Conservation (phyloP, 2,888 invertebrate genomes). For the Rhimphoctona megacephalus region DNA sequence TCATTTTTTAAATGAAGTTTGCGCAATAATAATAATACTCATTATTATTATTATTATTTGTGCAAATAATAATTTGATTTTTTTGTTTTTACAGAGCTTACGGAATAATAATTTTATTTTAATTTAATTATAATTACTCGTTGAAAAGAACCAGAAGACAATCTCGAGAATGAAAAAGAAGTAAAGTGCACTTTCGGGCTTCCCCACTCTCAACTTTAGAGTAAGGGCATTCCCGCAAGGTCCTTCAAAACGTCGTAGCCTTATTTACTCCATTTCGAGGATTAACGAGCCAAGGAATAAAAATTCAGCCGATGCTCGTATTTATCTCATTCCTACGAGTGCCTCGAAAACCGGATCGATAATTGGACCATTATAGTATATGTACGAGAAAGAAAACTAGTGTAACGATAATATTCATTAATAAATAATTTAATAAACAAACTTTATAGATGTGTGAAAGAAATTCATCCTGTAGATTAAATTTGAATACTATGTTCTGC, state of each 20-base stretch:
- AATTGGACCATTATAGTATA: background rate
- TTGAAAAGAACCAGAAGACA: background rate
- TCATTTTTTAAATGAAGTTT: background rate
- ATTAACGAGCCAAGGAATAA: background rate
- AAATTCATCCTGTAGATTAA: background rate
- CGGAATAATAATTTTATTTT: background rate
- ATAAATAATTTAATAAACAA: background rate
- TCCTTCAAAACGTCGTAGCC: background rate
- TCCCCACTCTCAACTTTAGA: background rate
- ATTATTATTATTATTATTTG: too few species aligned
- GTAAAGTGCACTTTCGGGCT: background rate
- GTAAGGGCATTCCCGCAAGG: background rate
- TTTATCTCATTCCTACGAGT: background rate
- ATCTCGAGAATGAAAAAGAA: background rate
- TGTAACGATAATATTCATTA: too few species aligned
- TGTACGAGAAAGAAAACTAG: too few species aligned
- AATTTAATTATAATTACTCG: background rate
- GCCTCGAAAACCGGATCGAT: background rate
- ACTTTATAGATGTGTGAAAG: background rate
- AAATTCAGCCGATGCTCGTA: background rate
- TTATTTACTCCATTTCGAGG: conserved; percentile 6
- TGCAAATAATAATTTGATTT: background rate
- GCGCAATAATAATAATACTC: too few species aligned
- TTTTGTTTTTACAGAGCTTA: background rate
- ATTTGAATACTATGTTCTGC: too few species aligned